Evolutionary conservation across 1,140 invertebrate genomes (phyloP).

Genomic region (Papilio xuthus): DNA sequence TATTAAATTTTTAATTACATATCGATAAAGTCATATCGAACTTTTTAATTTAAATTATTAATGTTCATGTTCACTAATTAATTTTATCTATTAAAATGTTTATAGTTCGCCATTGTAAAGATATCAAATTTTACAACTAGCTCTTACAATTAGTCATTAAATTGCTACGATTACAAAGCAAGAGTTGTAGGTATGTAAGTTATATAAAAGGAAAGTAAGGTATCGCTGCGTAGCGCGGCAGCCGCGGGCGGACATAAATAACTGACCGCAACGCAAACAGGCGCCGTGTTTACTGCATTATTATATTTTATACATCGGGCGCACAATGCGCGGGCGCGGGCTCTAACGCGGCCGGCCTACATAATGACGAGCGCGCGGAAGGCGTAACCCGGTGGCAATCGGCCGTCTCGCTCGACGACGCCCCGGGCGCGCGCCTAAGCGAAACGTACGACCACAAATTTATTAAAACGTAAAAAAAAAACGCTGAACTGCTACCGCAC

Average conservation of each 20-base stretch:
- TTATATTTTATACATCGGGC: slow-evolving; percentile 76
- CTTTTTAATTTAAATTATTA: too few species aligned
- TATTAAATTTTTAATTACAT: too few species aligned
- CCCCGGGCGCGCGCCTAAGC: slow-evolving; percentile 74
- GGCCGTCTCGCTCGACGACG: slow-evolving; percentile 73
- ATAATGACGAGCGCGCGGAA: slow-evolving; percentile 78
- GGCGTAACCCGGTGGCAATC: slow-evolving; percentile 80
- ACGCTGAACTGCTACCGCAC: slow-evolving; percentile 72
- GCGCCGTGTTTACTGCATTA: slow-evolving; percentile 76
- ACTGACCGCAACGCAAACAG: slow-evolving; percentile 70
- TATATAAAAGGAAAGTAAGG: slow-evolving; percentile 47
- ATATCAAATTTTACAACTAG: not conserved
- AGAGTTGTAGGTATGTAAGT: slow-evolving; percentile 45
- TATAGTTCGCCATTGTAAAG: not conserved
- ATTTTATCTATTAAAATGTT: not conserved
- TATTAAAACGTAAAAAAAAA: slow-evolving; percentile 79
- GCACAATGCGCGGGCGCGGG: slow-evolving; percentile 64
- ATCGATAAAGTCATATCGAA: too few species aligned
- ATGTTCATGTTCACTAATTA: too few species aligned
- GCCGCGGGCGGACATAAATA: slow-evolving; percentile 74
- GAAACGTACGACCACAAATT: slow-evolving; percentile 80
- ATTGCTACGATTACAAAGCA: slow-evolving; percentile 4
- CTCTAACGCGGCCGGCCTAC: slow-evolving; percentile 77
- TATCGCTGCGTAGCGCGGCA: slow-evolving; percentile 70
- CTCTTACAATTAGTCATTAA: not conserved